A percentile compares a stretch with the other conserved stretches of the same genome.
phyloP scores from a whole-genome alignment of 2,888 invertebrate species.

The Tromatobia lineatoria region DNA sequence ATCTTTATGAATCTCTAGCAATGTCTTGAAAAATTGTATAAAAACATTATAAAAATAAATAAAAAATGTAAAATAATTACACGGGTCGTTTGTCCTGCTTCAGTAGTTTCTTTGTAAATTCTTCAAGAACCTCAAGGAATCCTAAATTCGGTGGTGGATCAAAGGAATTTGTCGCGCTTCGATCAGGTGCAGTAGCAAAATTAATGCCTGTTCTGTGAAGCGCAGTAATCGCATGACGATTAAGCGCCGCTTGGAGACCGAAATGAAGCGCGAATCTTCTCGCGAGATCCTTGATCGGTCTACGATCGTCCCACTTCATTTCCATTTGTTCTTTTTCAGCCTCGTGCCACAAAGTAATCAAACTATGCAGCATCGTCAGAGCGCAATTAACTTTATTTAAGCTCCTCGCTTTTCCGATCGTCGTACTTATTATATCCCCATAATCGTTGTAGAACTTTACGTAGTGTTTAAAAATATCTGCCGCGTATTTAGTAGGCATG shows the following conservation, averaged over 20 bases:
- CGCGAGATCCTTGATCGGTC: conserved; percentile 97
- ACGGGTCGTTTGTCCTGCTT: conserved; percentile 98
- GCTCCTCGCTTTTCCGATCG: conserved; percentile 98
- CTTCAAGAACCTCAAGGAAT: conserved; percentile 97
- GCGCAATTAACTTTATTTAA: conserved; percentile 99
- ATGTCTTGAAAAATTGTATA: background rate
- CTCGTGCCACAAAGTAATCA: conserved; percentile 95
- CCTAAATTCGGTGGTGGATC: conserved; percentile 95
- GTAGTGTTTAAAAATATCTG: conserved; percentile 98
- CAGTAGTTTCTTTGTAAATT: conserved; percentile 98
- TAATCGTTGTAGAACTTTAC: conserved; percentile 99
- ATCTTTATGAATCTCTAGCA: too few relatives aligned
- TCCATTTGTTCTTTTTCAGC: conserved; percentile 86
- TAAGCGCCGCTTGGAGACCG: conserved; percentile 98
- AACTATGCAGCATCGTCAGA: conserved; percentile 95
- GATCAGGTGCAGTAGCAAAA: conserved; percentile 91
- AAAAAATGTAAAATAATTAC: conserved; percentile 85
- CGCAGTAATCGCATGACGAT: conserved; percentile 97
- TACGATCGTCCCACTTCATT: conserved; percentile 93
- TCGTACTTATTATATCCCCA: conserved; percentile 99
- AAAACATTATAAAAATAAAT: background rate
- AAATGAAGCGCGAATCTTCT: conserved; percentile 98
- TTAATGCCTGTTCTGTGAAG: conserved; percentile 97
- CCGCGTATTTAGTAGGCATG: conserved; percentile 95
- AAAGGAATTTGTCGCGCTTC: conserved; percentile 89